phyloP scores from a whole-genome alignment of 2,797 vertebrate genomes.

The Leucoraja ocellata region DNA sequence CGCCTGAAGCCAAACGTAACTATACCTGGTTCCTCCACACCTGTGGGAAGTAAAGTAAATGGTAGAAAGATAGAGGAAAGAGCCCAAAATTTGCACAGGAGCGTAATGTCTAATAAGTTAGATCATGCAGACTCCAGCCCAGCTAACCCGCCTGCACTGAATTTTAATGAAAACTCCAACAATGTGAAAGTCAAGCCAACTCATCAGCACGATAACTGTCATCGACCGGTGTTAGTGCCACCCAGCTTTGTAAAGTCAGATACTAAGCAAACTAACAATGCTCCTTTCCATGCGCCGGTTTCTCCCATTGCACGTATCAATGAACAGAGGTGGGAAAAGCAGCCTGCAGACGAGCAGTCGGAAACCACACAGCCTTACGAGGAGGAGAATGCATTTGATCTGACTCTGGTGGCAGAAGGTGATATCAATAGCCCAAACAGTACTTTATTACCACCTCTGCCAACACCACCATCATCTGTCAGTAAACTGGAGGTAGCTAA shows the following conservation, averaged over 20 bases:
- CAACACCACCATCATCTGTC: slow-evolving; percentile 50
- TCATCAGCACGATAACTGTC: slow-evolving; percentile 50
- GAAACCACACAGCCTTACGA: slow-evolving; percentile 64
- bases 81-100: slow-evolving; percentile 47
- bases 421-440: slow-evolving; percentile 85
- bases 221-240: slow-evolving; percentile 51
- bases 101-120: slow-evolving; percentile 59
- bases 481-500: slow-evolving; percentile 63
- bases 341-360: slow-evolving; percentile 54
- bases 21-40: slow-evolving; percentile 59
- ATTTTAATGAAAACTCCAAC: slow-evolving; percentile 56
- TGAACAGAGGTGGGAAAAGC: slow-evolving; percentile 59
- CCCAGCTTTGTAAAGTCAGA: slow-evolving; percentile 52
- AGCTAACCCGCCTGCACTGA: slow-evolving; percentile 48
- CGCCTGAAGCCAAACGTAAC: slow-evolving; percentile 60
- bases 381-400: slow-evolving; percentile 69
- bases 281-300: slow-evolving; percentile 55
- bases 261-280: slow-evolving; percentile 43
- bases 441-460: slow-evolving; percentile 69
- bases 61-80: slow-evolving; percentile 51
- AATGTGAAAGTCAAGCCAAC: slow-evolving; percentile 50
- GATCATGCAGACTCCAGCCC: slow-evolving; percentile 45
- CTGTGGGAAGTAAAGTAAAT: slow-evolving; percentile 52
- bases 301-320: slow-evolving; percentile 61
- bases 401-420: slow-evolving; percentile 84